Evolutionary conservation across 2,797 vertebrate species (phyloP), one percentile per base, ranked within the genome.

Genomic region (Danio jaintianensis): DNA sequence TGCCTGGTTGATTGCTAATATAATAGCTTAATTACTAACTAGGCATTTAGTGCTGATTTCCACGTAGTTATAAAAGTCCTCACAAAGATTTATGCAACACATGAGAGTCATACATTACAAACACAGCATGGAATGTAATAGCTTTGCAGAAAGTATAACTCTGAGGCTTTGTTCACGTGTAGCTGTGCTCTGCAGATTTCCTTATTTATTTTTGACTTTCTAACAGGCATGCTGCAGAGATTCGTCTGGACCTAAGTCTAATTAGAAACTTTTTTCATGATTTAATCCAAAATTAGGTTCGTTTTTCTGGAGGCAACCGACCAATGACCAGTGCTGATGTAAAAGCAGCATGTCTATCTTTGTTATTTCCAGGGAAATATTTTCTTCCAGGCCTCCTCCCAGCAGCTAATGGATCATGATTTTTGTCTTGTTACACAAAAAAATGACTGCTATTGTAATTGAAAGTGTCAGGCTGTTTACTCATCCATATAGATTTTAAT

Each of bases 11-110:
- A 22, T 58, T 66, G 6, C 59, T 66, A 15, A 66, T 38, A 56
- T 38, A 64, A 48, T 53, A 47, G 64, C 87, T 88, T 76, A 43
- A 85, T 81, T 86, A 86, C 87, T 62, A 62, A 82, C 79, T 59
- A 80, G 75, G 50, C 6, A 5, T 71, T 79, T 83, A 15, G 22
- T 50, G 20, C 63, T 56, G 56, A 63, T 80, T 85, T 85, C 81
- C 74, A 83, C 71, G 47, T 75, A 82, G 76, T 82, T 81, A 76
- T 79, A 38, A 55, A 78, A 56, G 61, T 64, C 40, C 22, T 22
- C 11, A 62, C 55, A 5, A 47, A 62, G 59, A 88, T 86, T 84
- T 64, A 69, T 20, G 52, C 63, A 45, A 67, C 68, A 22, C 53
- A 59, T 80, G 70, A 52, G 3, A 10, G 75, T 79, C 5, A 0